Conservation (phyloP, 2,888 invertebrate species). For the Morinoia aosen region DNA sequence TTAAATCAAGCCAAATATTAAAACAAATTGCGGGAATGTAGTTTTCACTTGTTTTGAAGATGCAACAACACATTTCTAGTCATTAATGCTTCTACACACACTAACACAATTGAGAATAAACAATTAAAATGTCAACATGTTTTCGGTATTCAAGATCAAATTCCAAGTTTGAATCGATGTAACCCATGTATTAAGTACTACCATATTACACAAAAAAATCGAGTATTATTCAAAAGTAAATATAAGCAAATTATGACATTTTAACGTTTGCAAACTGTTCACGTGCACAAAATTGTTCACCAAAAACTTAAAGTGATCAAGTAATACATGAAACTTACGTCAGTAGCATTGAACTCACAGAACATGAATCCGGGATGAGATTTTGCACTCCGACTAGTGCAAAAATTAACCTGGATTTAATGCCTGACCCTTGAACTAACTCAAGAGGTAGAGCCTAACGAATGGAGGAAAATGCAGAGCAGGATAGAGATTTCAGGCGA, state of each 20-base stretch:
- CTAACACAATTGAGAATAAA: not conserved
- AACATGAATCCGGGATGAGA: not conserved
- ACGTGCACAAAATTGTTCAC: not conserved
- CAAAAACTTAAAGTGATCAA: not conserved
- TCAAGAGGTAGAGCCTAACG: not conserved
- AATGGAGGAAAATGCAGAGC: not conserved
- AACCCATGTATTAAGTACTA: not conserved
- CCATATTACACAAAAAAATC: not conserved
- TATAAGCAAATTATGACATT: not conserved
- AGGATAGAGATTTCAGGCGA: not conserved
- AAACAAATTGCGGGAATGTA: not conserved
- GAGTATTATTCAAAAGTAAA: not conserved
- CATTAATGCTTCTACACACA: not conserved
- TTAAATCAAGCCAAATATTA: not conserved
- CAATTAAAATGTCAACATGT: not conserved
- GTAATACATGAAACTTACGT: not conserved
- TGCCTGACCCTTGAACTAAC: not conserved
- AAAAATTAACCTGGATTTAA: not conserved
- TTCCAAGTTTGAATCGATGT: not conserved
- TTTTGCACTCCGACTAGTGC: not conserved
- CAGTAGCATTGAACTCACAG: not conserved
- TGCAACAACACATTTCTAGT: not conserved
- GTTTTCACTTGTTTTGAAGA: not conserved
- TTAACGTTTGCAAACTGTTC: not conserved
- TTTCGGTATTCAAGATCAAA: not conserved